phyloP scores from a whole-genome alignment of 2,113 vertebrate genomes.

The Antechinus flavipes region DNA sequence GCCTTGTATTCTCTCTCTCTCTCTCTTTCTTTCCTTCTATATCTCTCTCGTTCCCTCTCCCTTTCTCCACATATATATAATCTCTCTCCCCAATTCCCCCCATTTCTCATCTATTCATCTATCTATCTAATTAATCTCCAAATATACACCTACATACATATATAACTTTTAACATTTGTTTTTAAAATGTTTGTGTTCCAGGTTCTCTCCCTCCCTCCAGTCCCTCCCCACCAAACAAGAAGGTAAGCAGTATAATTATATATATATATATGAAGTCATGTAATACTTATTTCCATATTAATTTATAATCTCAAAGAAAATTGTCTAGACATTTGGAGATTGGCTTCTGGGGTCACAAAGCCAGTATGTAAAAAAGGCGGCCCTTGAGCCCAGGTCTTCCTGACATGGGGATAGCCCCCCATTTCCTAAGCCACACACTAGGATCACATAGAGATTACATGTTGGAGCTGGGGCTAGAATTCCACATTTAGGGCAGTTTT shows the following conservation, averaged over 20 bases:
- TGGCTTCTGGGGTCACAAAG: neutral
- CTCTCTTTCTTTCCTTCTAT: too few species aligned
- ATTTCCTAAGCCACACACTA: neutral
- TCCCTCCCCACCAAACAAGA: neutral
- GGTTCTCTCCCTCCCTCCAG: neutral
- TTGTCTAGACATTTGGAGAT: neutral
- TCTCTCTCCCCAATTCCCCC: too few species aligned
- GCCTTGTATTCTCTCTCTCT: too few species aligned
- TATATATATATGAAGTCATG: neutral
- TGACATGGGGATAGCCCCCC: neutral
- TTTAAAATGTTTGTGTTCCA: neutral
- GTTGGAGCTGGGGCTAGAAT: neutral
- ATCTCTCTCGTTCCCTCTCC: too few species aligned
- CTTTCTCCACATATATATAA: too few species aligned
- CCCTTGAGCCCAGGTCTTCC: neutral
- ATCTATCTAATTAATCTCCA: too few species aligned
- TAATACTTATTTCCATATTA: neutral
- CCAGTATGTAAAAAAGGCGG: neutral
- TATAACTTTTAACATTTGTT: neutral
- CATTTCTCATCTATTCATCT: too few species aligned
- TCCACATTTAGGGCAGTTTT: neutral
- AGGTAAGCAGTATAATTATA: neutral
- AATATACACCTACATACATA: too few species aligned
- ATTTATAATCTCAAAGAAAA: neutral
- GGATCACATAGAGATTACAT: neutral